These are phyloP conservation scores for Hycleus cichorii DNA, from an alignment of 1,140 invertebrate genomes.

Conservation along the genomic window DNA sequence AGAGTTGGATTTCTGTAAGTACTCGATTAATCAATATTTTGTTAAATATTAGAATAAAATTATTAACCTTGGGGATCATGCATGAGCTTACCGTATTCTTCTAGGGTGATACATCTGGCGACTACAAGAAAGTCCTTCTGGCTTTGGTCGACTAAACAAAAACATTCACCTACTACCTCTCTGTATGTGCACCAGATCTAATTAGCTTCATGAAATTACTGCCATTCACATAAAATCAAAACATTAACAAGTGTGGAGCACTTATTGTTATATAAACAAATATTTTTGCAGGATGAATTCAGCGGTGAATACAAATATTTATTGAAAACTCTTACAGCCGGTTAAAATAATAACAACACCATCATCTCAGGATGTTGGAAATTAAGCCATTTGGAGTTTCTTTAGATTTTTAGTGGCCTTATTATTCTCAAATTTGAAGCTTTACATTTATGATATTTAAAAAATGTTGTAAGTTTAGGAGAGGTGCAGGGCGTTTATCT, in stretches of 20 bases:
- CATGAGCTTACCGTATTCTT: constrained; percentile 27
- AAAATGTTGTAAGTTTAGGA: constrained; percentile 6
- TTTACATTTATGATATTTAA: constrained; percentile 1
- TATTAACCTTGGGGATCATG: too few species aligned
- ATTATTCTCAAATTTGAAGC: constrained; percentile 15
- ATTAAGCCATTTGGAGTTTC: constrained; percentile 7
- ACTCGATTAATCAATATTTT: neutral
- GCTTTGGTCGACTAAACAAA: constrained; percentile 62
- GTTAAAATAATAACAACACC: constrained; percentile 23
- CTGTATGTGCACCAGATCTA: constrained; percentile 32
- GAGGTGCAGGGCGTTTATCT: constrained; percentile 21
- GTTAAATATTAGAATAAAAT: too few species aligned
- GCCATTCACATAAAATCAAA: constrained; percentile 25
- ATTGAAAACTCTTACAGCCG: constrained; percentile 32
- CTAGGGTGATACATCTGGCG: constrained; percentile 83
- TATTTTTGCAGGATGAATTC: constrained; percentile 37
- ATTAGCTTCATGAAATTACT: constrained; percentile 24
- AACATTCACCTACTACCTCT: constrained; percentile 19
- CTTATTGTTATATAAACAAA: constrained; percentile 7
- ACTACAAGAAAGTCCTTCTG: constrained; percentile 83
- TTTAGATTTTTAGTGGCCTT: constrained; percentile 27
- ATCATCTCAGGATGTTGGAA: neutral
- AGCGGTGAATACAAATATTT: constrained; percentile 35
- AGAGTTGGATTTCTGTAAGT: constrained; percentile 77
- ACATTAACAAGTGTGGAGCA: constrained; percentile 4